Percentiles rank a stretch among this genome's conserved stretches.
These are phyloP conservation scores for Amitus sp. DNA, from an alignment of 2,888 invertebrate species.

Conservation along the genomic window DNA sequence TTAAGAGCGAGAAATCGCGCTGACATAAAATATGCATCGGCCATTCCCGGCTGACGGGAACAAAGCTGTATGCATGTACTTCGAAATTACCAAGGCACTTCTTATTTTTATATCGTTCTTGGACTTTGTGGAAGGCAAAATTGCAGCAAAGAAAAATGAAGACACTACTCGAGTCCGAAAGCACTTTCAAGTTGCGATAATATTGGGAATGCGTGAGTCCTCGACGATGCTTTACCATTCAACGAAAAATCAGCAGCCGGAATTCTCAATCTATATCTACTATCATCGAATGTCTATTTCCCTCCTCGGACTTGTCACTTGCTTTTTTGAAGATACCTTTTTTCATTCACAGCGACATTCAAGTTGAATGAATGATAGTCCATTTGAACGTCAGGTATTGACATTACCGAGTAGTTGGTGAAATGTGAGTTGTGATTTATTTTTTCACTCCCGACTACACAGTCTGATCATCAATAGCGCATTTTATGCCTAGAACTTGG, in stretches of 20 bases:
- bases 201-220: no score
- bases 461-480: constrained; percentile 55
- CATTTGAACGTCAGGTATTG: constrained; percentile 57
- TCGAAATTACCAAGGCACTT: no score
- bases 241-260: no score
- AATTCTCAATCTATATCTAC: no score
- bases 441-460: constrained; percentile 47
- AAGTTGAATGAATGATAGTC: constrained; percentile 59
- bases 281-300: no score
- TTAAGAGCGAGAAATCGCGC: constrained; percentile 41
- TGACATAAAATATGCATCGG: constrained; percentile 60
- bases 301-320: no score
- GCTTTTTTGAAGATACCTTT: no score
- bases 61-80: constrained; percentile 51
- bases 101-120: no score
- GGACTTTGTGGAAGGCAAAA: constrained; percentile 26
- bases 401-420: constrained; percentile 47
- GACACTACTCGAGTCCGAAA: not conserved
- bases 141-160: constrained; percentile 13
- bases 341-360: constrained; percentile 43
- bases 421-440: constrained; percentile 53
- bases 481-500: no score
- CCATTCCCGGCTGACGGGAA: constrained; percentile 49
- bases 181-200: not conserved
- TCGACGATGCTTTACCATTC: no score